phyloP scores from a whole-genome alignment of 2,113 vertebrate species.

The Paraplagusia blochii region DNA sequence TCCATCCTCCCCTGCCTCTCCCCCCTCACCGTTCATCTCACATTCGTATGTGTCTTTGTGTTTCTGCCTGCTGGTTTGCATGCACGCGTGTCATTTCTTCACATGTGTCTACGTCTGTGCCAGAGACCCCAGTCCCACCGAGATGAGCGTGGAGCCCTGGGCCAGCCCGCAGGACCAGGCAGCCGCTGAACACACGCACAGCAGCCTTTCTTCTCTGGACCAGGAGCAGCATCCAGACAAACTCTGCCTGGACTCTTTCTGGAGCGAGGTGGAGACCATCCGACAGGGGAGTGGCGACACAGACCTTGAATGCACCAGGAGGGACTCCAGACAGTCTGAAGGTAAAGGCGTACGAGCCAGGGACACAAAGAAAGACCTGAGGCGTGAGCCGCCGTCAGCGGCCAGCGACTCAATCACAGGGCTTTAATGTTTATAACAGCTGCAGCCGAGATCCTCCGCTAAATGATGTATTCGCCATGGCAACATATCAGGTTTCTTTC shows the following conservation, averaged over 20 bases:
- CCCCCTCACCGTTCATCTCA: constrained; percentile 18
- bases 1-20: constrained; percentile 19
- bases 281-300: constrained; percentile 74
- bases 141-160: constrained; percentile 78
- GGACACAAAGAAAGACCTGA: neutral
- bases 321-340: constrained; percentile 81
- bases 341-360: constrained; percentile 66
- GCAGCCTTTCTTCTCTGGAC: constrained; percentile 40
- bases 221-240: constrained; percentile 74
- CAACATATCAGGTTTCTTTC: constrained; percentile 44
- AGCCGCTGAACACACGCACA: constrained; percentile 58
- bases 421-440: neutral
- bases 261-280: constrained; percentile 87
- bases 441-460: neutral
- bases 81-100: constrained; percentile 61
- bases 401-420: neutral
- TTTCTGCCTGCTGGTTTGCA: constrained; percentile 52
- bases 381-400: neutral
- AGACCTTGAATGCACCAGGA: constrained; percentile 73
- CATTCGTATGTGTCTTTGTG: constrained; percentile 46
- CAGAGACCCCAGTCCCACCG: constrained; percentile 76
- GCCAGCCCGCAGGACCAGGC: constrained; percentile 68
- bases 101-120: constrained; percentile 61
- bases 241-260: constrained; percentile 84
- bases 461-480: constrained; percentile 41